Evolutionary conservation across 2,888 invertebrate genomes (phyloP).

Genomic region (Drosophila kuntzei): DNA sequence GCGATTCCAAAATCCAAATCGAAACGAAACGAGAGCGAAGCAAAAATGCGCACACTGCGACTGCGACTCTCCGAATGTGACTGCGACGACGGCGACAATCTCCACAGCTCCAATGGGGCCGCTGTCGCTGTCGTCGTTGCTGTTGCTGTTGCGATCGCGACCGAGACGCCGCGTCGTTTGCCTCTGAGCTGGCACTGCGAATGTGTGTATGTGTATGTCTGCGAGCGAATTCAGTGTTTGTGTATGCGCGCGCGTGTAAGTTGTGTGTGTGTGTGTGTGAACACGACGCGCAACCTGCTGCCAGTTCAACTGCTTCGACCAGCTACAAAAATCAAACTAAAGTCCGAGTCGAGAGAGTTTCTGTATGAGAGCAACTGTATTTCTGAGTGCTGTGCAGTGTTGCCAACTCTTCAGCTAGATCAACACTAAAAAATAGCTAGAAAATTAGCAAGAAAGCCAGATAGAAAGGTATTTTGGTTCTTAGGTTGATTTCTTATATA

Average conservation of each 20-base stretch:
- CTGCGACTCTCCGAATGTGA: conserved; percentile 56
- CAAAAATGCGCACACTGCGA: conserved; percentile 64
- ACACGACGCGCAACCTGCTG: conserved; percentile 66
- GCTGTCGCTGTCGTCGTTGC: conserved; percentile 48
- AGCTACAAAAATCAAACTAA: conserved; percentile 82
- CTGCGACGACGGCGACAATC: conserved; percentile 56
- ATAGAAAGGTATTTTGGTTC: no score
- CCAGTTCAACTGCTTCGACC: conserved; percentile 78
- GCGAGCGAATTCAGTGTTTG: conserved; percentile 21
- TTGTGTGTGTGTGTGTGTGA: conserved; percentile 31
- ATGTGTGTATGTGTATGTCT: conserved; percentile 23
- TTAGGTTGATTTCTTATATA: no score
- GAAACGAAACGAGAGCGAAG: conserved; percentile 60
- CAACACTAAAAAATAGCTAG: no score
- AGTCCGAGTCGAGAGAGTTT: conserved; percentile 67
- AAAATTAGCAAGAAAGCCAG: no score
- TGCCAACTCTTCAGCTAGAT: no score
- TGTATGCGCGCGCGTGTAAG: conserved; percentile 16
- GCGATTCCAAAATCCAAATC: conserved; percentile 56
- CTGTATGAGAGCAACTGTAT: conserved; percentile 55
- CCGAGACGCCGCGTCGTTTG: conserved; percentile 29
- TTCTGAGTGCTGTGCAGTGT: conserved; percentile 38
- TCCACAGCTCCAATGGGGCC: conserved; percentile 64
- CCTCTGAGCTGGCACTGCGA: conserved; percentile 48
- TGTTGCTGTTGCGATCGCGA: conserved; percentile 51